Evolutionary conservation across 2,888 invertebrate genomes (phyloP), one percentile per base, ranked within the genome.

Genomic region (Panzeria rudis): DNA sequence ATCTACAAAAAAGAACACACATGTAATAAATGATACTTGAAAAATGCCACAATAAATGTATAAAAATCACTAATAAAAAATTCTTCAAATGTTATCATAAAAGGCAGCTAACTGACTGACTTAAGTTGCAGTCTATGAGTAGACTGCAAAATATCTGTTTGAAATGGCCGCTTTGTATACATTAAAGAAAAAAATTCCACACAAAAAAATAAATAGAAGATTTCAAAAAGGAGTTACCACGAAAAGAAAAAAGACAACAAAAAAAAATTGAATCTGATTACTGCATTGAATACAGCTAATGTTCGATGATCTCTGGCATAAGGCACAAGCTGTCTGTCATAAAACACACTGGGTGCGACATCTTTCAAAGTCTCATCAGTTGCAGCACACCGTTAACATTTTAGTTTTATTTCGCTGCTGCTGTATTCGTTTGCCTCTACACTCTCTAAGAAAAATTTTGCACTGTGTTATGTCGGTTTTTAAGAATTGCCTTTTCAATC

Each of bases 241-340:
- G 52, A 73, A 15, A 61, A 29, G 9, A 41, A 52, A 9, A 29
- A 71, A 20, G 50, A 47, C 35, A 44, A 38, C 8, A 29, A 29
- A 29, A 29, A 29, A 71, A 32, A 61, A 52, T 15, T 71, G 29
- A 82, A 85, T 85, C 82, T 85, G 85, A 85, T 85, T 82, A 82
- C 59, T 59, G 56, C 50, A 77, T 75, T 82, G 82, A 85, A 85
- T 78, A 59, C 64, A 69, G 82, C 85, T 85, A 85, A 85, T 85
- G 85, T 85, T 82, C 78, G 85, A 82, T 82, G 85, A 85, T 85
- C 85, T 85, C 75, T 82, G 85, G 85, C 85, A 85, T 79, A 78
- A 85, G 85, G 78, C 85, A n/a, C n/a, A 79, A 75, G 73, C 64
- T 79, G 75, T 82, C 85, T 82, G 85, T 85, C 85, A 82, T 78